Evolutionary conservation across 1,140 invertebrate species (phyloP), one percentile per base, ranked within the genome.

Genomic region (Archivesica marissinica): DNA sequence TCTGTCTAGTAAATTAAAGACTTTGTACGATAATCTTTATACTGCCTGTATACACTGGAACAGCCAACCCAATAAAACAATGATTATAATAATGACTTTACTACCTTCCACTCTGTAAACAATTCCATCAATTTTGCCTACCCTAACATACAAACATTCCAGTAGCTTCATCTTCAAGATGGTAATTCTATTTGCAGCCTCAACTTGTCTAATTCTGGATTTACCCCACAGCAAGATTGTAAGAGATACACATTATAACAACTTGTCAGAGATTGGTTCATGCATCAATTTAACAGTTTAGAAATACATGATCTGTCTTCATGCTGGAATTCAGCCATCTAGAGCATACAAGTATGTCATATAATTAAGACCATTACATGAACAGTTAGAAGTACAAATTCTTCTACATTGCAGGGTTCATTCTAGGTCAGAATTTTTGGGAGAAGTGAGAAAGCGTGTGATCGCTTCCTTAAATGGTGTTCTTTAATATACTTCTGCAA

Each of bases 151-250:
- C 54, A 28, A 6, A 59, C 54, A 59, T 59, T 59, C 54, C 54
- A 59, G 33, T 59, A 59, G 25, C 25, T 59, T 59, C 23, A 59
- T 59, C 54, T 59, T 59, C 13, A 59, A 59, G 54, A 59, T 59
- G 54, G 54, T 59, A 28, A 4, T 59, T 59, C 54, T 59, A 59
- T 59, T 59, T 59, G 54, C 33, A 59, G 17, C 25, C 54, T 28
- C 7, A 28, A 59, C 2, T 59, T 28, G 17, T 59, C 54, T 59
- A 59, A 59, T 59, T 59, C 54, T 59, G 23, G 54, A 59, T 20
- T 20, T 59, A 59, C 54, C 54, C 54, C 54, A 9, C 54, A 59
- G 25, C 54, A 28, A 28, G 13, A 23, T 28, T 28, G 33, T 28
- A 59, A 28, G 23, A 59, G 13, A 59, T 59, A 28, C 54, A 28